Conservation (phyloP, 2,113 vertebrate genomes). For the Gnathonemus echidnorhynchus region DNA sequence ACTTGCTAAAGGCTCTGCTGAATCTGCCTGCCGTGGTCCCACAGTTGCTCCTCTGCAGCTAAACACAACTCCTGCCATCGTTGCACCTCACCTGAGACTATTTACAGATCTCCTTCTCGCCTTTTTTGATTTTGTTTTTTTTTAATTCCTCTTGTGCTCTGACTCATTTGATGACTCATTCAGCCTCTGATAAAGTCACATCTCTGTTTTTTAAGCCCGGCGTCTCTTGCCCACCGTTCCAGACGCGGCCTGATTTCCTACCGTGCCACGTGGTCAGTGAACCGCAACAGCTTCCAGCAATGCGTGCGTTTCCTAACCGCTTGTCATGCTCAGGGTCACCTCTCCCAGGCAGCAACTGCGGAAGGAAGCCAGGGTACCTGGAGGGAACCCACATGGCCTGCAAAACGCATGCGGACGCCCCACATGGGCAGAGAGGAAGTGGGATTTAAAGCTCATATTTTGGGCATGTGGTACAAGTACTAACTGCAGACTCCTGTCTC, state of each 20-base stretch:
- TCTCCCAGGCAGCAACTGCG: background rate
- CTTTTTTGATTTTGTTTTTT: background rate
- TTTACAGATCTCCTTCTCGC: background rate
- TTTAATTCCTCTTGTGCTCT: background rate
- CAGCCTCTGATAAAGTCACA: background rate
- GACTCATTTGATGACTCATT: background rate
- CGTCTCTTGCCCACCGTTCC: background rate
- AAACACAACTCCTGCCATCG: background rate
- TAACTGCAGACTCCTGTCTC: background rate
- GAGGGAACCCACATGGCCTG: background rate
- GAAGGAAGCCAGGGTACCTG: background rate
- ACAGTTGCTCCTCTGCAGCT: background rate
- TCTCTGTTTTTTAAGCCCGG: background rate
- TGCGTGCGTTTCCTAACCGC: background rate
- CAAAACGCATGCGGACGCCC: background rate
- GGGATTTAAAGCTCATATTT: background rate
- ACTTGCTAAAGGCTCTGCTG: background rate
- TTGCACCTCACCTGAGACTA: background rate
- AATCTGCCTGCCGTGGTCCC: background rate
- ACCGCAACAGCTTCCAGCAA: background rate
- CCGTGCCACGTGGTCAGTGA: background rate
- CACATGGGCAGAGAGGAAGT: background rate
- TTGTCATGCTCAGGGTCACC: background rate
- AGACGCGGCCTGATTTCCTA: background rate
- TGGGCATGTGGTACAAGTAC: background rate